phyloP scores from a whole-genome alignment of 2,113 vertebrate species.

The Marmota flaviventris region DNA sequence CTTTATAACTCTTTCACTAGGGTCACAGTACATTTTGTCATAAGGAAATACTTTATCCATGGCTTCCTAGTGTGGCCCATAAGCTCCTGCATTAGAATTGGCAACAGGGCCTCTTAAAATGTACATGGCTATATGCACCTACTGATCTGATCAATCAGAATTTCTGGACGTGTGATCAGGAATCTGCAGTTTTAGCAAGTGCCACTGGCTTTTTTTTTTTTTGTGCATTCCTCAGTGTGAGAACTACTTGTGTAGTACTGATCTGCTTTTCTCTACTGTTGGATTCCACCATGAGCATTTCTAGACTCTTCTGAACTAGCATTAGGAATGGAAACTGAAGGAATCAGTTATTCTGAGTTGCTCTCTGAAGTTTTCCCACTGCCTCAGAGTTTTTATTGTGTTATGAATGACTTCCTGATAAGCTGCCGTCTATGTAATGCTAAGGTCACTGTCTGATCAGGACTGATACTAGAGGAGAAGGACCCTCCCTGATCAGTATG shows the following conservation, averaged over 20 bases:
- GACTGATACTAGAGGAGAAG: not conserved
- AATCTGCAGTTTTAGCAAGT: not conserved
- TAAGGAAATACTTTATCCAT: not conserved
- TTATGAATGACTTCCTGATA: not conserved
- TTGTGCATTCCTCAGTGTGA: not conserved
- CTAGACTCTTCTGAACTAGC: not conserved
- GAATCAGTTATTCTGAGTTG: not conserved
- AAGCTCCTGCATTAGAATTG: not conserved
- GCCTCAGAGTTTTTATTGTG: not conserved
- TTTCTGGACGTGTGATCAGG: not conserved
- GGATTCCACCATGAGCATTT: not conserved
- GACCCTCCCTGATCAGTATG: not conserved
- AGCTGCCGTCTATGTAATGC: not conserved
- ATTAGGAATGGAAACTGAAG: not conserved
- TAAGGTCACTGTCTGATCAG: not conserved
- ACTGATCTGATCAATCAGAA: not conserved
- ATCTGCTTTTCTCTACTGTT: not conserved
- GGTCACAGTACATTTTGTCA: not conserved
- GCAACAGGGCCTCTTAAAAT: not conserved
- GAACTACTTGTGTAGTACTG: not conserved
- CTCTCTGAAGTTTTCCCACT: not conserved
- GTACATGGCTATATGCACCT: rapidly evolving
- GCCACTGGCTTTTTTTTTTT: not conserved
- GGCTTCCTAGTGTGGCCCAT: not conserved
- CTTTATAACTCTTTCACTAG: not conserved